A percentile compares a stretch with the other conserved stretches of the same genome.
These are phyloP conservation scores for Mycetomoellerius zeteki DNA, from an alignment of 1,140 invertebrate species.

Conservation along the genomic window DNA sequence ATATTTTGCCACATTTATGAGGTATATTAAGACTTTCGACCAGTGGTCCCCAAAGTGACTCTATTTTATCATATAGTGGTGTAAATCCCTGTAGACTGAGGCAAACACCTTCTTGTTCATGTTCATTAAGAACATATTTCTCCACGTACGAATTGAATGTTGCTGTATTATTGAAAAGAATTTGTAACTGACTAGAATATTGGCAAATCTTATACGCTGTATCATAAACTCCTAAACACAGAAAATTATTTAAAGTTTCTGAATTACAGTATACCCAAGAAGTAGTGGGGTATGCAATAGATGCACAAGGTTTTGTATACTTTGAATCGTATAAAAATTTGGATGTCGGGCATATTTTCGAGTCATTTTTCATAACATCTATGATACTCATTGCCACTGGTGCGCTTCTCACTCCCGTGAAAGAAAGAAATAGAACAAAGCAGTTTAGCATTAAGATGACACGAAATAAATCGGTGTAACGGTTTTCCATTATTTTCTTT, in stretches of 20 bases:
- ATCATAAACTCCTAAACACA: slow-evolving; percentile 72
- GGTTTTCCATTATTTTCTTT: slow-evolving; percentile 55
- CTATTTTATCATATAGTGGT: slow-evolving; percentile 16
- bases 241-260: not conserved
- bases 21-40: not conserved
- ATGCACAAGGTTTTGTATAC: slow-evolving; percentile 33
- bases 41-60: not conserved
- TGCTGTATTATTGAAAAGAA: not conserved
- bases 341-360: not conserved
- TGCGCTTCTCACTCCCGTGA: slow-evolving; percentile 24
- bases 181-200: not conserved
- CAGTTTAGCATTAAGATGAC: not conserved
- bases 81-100: slow-evolving; percentile 23
- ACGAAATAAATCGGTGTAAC: slow-evolving; percentile 2
- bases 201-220: slow-evolving; percentile 61
- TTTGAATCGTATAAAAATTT: slow-evolving; percentile 50
- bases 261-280: not conserved
- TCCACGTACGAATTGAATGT: slow-evolving; percentile 19
- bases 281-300: slow-evolving; percentile 19
- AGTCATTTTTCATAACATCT: slow-evolving; percentile 55
- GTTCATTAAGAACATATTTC: not conserved
- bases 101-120: slow-evolving; percentile 26
- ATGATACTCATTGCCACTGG: not conserved
- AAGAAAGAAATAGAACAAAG: slow-evolving; percentile 54
- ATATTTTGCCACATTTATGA: slow-evolving; percentile 14